phyloP scores from a whole-genome alignment of 2,113 vertebrate species.

The Opisthocomus hoazin region DNA sequence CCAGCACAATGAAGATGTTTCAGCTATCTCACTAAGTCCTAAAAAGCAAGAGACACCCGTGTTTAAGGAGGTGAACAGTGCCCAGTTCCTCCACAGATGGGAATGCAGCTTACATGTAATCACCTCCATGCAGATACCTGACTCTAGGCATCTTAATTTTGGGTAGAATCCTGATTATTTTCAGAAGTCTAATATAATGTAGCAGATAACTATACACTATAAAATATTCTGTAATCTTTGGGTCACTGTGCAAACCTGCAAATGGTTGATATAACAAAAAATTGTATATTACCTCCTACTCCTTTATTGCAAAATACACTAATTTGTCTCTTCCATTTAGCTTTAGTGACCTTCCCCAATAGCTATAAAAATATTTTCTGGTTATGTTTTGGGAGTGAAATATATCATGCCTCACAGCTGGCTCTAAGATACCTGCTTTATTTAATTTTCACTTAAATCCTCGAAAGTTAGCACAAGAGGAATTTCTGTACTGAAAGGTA shows the following conservation, averaged over 20 bases:
- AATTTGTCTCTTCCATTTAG: neutral
- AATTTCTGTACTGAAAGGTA: neutral
- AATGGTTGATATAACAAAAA: neutral
- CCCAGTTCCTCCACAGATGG: neutral
- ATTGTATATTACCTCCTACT: neutral
- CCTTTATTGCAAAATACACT: neutral
- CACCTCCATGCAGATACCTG: neutral
- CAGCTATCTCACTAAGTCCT: neutral
- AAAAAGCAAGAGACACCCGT: neutral
- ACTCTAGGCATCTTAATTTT: neutral
- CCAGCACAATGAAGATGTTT: neutral
- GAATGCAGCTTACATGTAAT: neutral
- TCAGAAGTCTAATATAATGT: neutral
- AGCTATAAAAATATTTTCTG: neutral
- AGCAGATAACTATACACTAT: neutral
- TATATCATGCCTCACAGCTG: neutral
- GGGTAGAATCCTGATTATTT: neutral
- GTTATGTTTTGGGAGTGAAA: neutral
- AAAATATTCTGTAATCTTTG: neutral
- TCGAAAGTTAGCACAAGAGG: neutral
- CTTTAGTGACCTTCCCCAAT: neutral
- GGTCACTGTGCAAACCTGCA: neutral
- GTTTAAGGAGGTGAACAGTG: neutral
- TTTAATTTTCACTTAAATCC: neutral
- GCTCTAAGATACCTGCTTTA: neutral